Percentiles rank a stretch among this genome's conserved stretches.
phyloP scores from a whole-genome alignment of 2,113 vertebrate genomes.

The Gavialis gangeticus region DNA sequence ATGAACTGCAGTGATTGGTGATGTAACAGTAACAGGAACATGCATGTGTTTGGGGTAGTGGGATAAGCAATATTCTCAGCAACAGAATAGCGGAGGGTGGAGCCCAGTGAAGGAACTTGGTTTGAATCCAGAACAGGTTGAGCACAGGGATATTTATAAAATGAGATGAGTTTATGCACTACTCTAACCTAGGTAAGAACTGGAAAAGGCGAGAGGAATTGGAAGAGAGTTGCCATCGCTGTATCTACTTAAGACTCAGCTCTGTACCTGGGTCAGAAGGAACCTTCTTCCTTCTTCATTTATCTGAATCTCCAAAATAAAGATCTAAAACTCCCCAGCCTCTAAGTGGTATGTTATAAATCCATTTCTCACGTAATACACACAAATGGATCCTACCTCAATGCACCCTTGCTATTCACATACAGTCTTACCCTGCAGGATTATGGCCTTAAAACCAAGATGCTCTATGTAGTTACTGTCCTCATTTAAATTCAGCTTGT shows the following conservation, averaged over 20 bases:
- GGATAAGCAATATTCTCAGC: background rate
- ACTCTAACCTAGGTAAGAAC: too few relatives aligned
- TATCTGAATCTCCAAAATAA: background rate
- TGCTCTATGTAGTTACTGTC: background rate
- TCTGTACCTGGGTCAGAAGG: background rate
- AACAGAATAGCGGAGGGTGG: background rate
- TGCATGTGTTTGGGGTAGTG: background rate
- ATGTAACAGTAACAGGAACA: background rate
- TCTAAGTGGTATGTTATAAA: background rate
- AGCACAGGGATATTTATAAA: background rate
- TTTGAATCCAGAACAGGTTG: background rate
- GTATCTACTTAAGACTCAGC: background rate
- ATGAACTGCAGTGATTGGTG: background rate
- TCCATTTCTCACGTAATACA: fast-evolving
- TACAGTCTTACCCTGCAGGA: background rate
- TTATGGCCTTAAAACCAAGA: constrained; percentile 28
- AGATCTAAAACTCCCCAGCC: background rate
- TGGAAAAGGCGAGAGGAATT: background rate
- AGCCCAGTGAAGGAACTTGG: background rate
- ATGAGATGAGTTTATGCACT: too few relatives aligned
- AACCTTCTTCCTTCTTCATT: background rate
- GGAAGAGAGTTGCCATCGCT: background rate
- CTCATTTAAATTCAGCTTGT: background rate
- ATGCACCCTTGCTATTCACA: background rate
- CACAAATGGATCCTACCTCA: background rate